Base-by-base conservation (phyloP, 1,140 invertebrate genomes). In the Delia radicum region DNA sequence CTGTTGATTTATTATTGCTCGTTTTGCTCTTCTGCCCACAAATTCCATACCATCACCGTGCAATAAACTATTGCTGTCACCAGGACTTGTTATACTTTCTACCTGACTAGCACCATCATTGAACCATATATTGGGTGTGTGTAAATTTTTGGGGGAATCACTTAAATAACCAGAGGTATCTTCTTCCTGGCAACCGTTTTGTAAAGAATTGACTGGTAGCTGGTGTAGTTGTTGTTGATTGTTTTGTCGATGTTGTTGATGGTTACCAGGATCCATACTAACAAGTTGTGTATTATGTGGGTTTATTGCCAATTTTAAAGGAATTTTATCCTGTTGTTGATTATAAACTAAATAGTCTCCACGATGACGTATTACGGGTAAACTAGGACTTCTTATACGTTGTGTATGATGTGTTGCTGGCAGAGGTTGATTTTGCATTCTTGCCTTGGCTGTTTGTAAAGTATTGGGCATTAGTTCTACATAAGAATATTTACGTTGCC, bases 111-210 rank as follows among this genome's bases (percentile, higher is more conserved):
- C 83, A 4, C 79, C 81, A 73, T 86, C 82, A 79, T 83, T 84
- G 74, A 78, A 84, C 83, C 84, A 85, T 79, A 85, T 85, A 75
- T 85, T 83, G 8, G 82, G 84, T 4, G 82, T 85, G 74, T 86
- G 82, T 71, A 79, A 78, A 62, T 85, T 84, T 77, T 87, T 90
- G 24, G 88, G 86, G 42, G 89, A 91, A 78, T 92, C 91, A 79
- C 91, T 92, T 21, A 89, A 89, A 81, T 92, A 92, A 37, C 91
- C 91, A 65, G 91, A 92, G 76, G 91, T 92, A 75, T 92, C 91
- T 75, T 90, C 89, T 73, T 90, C 90, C 77, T 90, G 88, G 79
- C 82, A 84, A 85, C 84, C 82, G n/a, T 55, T 55, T 3, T n/a
- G 12, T 28, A 27, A 37, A 29, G 74, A 73, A 73, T 73, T 73